Base-by-base conservation (phyloP, 2,888 invertebrate genomes). In the Gymnoscelis rufifasciata region DNA sequence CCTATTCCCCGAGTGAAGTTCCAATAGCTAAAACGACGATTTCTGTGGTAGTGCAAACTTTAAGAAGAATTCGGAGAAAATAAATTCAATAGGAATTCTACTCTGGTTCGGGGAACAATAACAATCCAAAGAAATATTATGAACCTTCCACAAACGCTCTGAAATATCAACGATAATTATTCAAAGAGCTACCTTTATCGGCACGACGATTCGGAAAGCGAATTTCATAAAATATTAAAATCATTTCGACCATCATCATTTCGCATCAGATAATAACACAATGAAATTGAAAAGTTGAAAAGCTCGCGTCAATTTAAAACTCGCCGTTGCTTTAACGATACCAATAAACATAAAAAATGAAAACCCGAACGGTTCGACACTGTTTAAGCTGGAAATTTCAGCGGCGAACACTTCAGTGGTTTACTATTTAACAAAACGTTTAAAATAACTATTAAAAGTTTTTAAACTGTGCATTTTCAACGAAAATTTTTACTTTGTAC, bases 341-440 rank as follows among this genome's bases (percentile, higher is more conserved):
- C 93, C 83, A 49, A 49, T 44, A 41, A 49, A 41, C 40, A 44
- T 41, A 15, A 28, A 40, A 41, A 44, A 43, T 33, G 30, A 44
- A 49, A 49, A 10, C 42, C 11, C 28, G 31, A 12, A 40, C 37
- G 23, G 28, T 28, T 26, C 27, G 30, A 33, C 33, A 24, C 15
- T 27, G 44, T 46, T 44, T n/a, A 39, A 28, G 35, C 47, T 42
- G 29, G 38, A 48, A 41, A 42, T 48, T 42, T 40, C 36, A 45
- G 41, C 38, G 39, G 39, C 38, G 37, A 40, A 48, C 38, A 49
- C 43, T 52, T 38, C 42, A 42, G 53, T 12, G 40, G 43, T 43
- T 49, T 45, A 52, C 50, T 54, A 51, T 56, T 49, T 54, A 52
- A 52, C 52, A 52, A 43, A 50, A 49, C 47, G 33, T 38, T 52